These are phyloP conservation scores for Atherinomorus stipes DNA, from an alignment of 2,113 vertebrate species.

Conservation along the genomic window DNA sequence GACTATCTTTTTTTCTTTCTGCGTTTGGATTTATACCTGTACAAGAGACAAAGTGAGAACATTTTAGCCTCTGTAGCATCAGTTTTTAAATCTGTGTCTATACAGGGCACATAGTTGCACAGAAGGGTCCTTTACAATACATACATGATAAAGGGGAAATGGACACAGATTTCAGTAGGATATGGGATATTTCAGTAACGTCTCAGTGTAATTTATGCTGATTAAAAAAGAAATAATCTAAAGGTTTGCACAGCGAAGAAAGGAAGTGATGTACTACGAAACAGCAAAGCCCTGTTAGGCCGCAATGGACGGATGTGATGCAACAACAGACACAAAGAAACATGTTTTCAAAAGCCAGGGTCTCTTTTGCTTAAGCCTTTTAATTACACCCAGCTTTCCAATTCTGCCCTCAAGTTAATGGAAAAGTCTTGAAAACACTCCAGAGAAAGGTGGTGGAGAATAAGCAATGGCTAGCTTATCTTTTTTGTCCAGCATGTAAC, in stretches of 20 bases:
- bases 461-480: neutral
- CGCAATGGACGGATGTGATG: constrained; percentile 24
- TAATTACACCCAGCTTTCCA: neutral
- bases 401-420: neutral
- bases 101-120: constrained; percentile 55
- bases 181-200: constrained; percentile 16
- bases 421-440: constrained; percentile 10
- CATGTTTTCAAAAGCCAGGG: neutral
- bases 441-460: neutral
- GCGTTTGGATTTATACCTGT: no score
- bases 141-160: constrained; percentile 14
- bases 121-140: constrained; percentile 37
- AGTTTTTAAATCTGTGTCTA: neutral
- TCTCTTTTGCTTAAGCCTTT: neutral
- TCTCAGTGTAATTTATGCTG: constrained; percentile 18
- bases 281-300: constrained; percentile 33
- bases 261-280: constrained; percentile 8
- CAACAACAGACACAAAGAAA: constrained; percentile 35
- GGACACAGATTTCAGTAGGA: neutral
- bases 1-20: no score
- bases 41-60: no score
- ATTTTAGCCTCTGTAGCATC: no score
- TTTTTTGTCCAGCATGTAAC: constrained; percentile 19
- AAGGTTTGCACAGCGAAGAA: neutral
- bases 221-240: constrained; percentile 34